Percentiles rank a stretch among this genome's conserved stretches.
Evolutionary conservation across 2,888 invertebrate genomes (phyloP).

Genomic region (Pollenia griseotomentosa): DNA sequence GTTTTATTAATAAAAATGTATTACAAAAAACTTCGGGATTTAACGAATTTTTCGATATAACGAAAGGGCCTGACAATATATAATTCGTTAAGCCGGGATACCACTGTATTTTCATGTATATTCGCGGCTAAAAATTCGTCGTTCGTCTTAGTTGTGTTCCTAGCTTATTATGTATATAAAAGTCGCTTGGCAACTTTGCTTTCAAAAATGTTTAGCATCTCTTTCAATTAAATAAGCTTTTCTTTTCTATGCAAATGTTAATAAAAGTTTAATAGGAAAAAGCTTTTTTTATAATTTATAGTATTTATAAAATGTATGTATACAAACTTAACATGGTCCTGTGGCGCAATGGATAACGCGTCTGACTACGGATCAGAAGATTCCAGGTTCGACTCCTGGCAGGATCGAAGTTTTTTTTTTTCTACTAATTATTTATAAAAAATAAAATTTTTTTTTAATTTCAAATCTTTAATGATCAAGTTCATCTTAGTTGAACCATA

Average conservation of each 20-base stretch:
- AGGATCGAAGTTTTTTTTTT: slow-evolving; percentile 80
- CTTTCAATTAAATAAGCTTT: background rate
- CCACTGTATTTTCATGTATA: too few species aligned
- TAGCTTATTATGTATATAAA: too few species aligned
- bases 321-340: slow-evolving; percentile 78
- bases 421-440: background rate
- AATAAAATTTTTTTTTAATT: background rate
- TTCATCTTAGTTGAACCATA: slow-evolving; percentile 25
- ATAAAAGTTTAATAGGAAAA: slow-evolving; percentile 19
- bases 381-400: slow-evolving; percentile 85
- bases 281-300: background rate
- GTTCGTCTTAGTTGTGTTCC: too few species aligned
- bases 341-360: slow-evolving; percentile 85
- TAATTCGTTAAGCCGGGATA: too few species aligned
- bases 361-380: slow-evolving; percentile 85
- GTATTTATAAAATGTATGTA: background rate
- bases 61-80: too few species aligned
- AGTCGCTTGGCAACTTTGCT: too few species aligned
- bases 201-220: too few species aligned
- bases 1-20: too few species aligned
- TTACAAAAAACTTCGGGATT: too few species aligned
- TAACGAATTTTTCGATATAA: too few species aligned
- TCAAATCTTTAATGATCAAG: slow-evolving; percentile 16
- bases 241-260: background rate
- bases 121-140: too few species aligned